These are phyloP conservation scores for Drosophila ogumai DNA, from an alignment of 1,140 invertebrate genomes.

Conservation along the genomic window DNA sequence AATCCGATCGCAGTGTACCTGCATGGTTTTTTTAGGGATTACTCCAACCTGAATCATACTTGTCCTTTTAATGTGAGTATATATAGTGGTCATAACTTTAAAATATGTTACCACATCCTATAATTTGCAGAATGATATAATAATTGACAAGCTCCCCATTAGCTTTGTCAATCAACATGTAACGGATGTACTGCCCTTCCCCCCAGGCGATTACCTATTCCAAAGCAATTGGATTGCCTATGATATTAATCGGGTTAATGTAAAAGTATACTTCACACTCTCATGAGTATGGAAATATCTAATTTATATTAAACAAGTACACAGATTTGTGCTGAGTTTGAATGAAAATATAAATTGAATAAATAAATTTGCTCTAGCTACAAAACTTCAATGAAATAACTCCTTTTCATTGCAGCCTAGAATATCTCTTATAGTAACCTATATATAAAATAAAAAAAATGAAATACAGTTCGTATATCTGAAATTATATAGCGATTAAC, in stretches of 20 bases:
- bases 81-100: too few relatives aligned
- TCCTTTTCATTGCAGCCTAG: not conserved
- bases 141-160: not conserved
- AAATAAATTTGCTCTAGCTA: not conserved
- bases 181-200: not conserved
- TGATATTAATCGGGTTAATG: not conserved
- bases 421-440: too few relatives aligned
- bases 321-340: not conserved
- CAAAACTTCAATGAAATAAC: not conserved
- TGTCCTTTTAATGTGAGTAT: not conserved
- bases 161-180: not conserved
- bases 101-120: not conserved
- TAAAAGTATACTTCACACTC: not conserved
- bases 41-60: not conserved
- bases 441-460: too few relatives aligned
- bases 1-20: not conserved
- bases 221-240: not conserved
- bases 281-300: not conserved
- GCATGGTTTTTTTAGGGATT: not conserved
- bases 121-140: not conserved
- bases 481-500: too few relatives aligned
- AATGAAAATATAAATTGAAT: not conserved
- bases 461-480: too few relatives aligned
- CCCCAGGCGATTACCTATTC: not conserved
- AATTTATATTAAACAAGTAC: conserved; percentile 1